Evolutionary conservation across 2,888 invertebrate species (phyloP).

Genomic region (Pediacus dermestoides): DNA sequence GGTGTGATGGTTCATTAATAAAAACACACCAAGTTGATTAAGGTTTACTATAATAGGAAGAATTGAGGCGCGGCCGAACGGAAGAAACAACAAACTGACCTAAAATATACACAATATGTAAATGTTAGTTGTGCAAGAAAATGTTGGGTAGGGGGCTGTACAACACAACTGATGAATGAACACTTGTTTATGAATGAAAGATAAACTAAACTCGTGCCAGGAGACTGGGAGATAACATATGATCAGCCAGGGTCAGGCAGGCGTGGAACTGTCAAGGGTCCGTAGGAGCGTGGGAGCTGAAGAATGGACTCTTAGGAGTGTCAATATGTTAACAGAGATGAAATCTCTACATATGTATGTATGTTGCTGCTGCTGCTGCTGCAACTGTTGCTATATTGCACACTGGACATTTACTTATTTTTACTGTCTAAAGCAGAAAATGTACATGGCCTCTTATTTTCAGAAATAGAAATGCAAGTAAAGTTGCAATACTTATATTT

Average conservation of each 20-base stretch:
- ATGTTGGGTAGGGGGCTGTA: constrained; percentile 26
- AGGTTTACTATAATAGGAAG: constrained; percentile 50
- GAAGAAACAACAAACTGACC: constrained; percentile 40
- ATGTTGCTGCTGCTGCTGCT: constrained; percentile 13
- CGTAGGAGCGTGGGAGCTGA: constrained; percentile 38
- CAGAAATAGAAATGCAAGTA: too few relatives aligned
- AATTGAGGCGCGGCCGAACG: constrained; percentile 43
- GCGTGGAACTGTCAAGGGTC: constrained; percentile 42
- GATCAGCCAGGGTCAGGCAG: constrained; percentile 43
- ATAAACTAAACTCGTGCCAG: constrained; percentile 37
- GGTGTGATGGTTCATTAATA: constrained; percentile 50
- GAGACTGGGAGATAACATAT: constrained; percentile 35
- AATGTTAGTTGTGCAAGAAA: constrained; percentile 34
- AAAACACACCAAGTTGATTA: constrained; percentile 48
- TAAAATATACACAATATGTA: constrained; percentile 40
- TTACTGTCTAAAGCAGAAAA: too few relatives aligned
- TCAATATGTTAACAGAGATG: constrained; percentile 32
- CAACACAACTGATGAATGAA: constrained; percentile 42
- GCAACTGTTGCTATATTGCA: constrained; percentile 18
- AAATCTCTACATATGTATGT: constrained; percentile 24
- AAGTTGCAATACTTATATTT: too few relatives aligned
- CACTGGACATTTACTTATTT: constrained; percentile 7
- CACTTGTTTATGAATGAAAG: constrained; percentile 47
- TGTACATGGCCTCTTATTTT: too few relatives aligned
- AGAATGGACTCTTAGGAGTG: constrained; percentile 37